Evolutionary conservation across 2,888 invertebrate species (phyloP), one percentile per base, ranked within the genome.

Genomic region (Ceramica pisi): DNA sequence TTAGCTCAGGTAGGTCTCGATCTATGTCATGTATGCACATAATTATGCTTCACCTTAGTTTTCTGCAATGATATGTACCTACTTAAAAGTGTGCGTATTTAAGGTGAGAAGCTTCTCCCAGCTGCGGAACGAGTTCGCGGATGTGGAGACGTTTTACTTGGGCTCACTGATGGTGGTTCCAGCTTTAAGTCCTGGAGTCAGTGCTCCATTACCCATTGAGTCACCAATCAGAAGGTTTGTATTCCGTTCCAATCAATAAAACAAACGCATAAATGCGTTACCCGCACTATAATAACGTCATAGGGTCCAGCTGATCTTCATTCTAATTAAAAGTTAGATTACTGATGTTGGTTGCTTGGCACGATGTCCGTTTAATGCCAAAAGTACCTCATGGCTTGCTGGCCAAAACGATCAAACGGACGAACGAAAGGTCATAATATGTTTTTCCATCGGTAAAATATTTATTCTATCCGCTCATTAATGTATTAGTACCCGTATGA

Each of bases 71-170:
- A 6, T 31, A 21, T 10, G 10, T n/a, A 48, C 19, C 48, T 9
- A 8, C 6, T 4, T 57, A 78, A 19, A 56, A 38, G 0, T 41
- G 12, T 53, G 2, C 5, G 21, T 38, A 26, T 76, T 82, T 35
- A 65, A 98, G 98, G 98, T 99, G 5, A 97, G 98, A 86, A 99
- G 99, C 92, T 99, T 99, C 92, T 99, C 99, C 0, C 99, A 99
- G 88, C 95, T 99, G 66, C 97, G 99, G 61, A 98, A 99, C 92
- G 99, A 99, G 91, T 98, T 99, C 89, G 98, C 98, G 19, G 98
- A 98, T 88, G 97, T 98, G 67, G 98, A 99, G 91, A 98, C 98
- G 7, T 99, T 99, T 94, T 98, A 98, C 91, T 96, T 99, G 90
- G 97, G 98, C 16, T 96, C 93, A 0, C 81, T 92, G 67, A 88